Evolutionary conservation across 2,888 invertebrate species (phyloP), one percentile per base, ranked within the genome.

Genomic region (Phorcus lineatus): DNA sequence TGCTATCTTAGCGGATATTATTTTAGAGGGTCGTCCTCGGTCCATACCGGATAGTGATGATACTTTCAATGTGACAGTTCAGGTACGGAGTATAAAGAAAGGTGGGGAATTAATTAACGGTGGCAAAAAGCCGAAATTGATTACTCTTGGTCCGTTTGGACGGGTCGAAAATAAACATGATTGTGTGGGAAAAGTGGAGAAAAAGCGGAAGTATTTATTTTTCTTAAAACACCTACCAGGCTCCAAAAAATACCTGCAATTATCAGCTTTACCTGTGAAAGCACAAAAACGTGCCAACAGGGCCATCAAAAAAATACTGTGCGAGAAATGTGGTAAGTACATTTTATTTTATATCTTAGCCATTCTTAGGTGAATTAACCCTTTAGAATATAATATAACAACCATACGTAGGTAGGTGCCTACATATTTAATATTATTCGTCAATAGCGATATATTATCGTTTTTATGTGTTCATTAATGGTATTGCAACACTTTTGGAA

Each of bases 111-210:
- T 77, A 28, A 31, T 82, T 40, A 66, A 75, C 40, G 77, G 47
- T 36, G 82, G 81, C 13, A 84, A 78, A 55, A 80, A 74, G 66
- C 78, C 82, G n/a, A 81, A 53, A 54, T 36, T 22, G 22, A 62
- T 85, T 55, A 79, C 62, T n/a, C 70, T 85, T 28, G 85, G 85
- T 11, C 76, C 81, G 67, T 85, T 85, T 76, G 83, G 85, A n/a
- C 74, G 70, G 17, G 57, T 78, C 16, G 66, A 81, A 52, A 74
- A 74, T 52, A 74, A 74, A 76, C 24, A 67, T 36, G 76, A 76
- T n/a, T 77, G 77, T 77, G 62, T 77, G 19, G 54, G 40, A 2
- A 22, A 77, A 62, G 24, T 77, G 36, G 54, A 28, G 7, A 11
- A 16, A 17, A 66, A 77, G n/a, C 36, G 24, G 47, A 77, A 57